phyloP scores from a whole-genome alignment of 2,888 invertebrate species.

The Xestobium rufovillosum region DNA sequence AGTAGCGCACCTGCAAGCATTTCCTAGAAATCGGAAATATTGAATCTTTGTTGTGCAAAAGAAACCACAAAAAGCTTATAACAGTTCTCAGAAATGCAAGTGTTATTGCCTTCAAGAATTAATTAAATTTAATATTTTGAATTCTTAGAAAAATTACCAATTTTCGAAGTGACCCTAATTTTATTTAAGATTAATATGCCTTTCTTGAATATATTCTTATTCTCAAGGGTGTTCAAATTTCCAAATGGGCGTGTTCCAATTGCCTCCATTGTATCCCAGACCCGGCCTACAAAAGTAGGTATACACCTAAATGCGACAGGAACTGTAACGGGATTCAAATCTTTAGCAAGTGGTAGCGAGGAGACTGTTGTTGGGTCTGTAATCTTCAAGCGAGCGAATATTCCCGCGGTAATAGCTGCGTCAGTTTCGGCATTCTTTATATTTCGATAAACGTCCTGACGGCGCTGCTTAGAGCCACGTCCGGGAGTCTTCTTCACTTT shows the following conservation, averaged over 20 bases:
- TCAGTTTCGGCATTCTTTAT: slow-evolving; percentile 12
- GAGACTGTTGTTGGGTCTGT: slow-evolving; percentile 15
- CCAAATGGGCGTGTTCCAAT: slow-evolving; percentile 20
- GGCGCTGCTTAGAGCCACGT: background rate
- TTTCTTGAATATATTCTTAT: slow-evolving; percentile 21
- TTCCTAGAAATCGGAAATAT: no score
- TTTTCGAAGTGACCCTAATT: no score
- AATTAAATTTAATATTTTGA: no score
- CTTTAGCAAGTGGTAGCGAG: slow-evolving; percentile 5
- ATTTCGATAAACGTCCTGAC: background rate
- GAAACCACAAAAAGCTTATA: no score
- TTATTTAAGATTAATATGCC: slow-evolving; percentile 20
- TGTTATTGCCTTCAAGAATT: no score
- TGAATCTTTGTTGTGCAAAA: no score
- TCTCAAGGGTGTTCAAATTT: slow-evolving; percentile 14
- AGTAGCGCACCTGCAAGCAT: no score
- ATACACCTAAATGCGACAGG: slow-evolving; percentile 10
- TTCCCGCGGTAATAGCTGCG: slow-evolving; percentile 13
- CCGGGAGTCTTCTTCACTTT: background rate
- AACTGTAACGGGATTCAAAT: slow-evolving; percentile 13
- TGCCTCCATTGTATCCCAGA: slow-evolving; percentile 22
- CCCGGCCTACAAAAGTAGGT: slow-evolving; percentile 16
- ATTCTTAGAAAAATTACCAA: no score
- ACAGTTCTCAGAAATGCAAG: no score
- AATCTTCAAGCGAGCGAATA: slow-evolving; percentile 10